phyloP scores from a whole-genome alignment of 2,797 vertebrate species.

The Clarias laeviceps region DNA sequence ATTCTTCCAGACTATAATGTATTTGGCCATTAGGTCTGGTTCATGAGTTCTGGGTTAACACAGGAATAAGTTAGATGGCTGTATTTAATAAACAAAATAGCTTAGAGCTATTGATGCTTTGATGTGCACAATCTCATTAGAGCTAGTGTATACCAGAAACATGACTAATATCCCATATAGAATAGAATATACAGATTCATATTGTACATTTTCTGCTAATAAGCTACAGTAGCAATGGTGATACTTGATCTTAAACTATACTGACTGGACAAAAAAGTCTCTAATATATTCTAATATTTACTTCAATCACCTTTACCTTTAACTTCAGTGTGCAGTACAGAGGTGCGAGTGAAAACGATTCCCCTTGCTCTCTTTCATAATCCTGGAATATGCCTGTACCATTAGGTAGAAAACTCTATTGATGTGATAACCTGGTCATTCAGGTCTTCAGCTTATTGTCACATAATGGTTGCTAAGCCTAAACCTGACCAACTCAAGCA shows the following conservation, averaged over 20 bases:
- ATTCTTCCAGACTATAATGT: not conserved
- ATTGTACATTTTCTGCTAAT: not conserved
- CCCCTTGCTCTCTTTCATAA: too few relatives aligned
- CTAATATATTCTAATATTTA: too few relatives aligned
- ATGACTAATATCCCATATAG: not conserved
- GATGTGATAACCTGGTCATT: too few relatives aligned
- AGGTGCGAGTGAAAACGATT: too few relatives aligned
- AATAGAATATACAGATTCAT: not conserved
- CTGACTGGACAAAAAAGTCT: too few relatives aligned
- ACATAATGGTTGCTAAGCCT: too few relatives aligned
- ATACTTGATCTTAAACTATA: not conserved
- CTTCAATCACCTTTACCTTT: too few relatives aligned
- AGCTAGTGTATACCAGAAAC: not conserved
- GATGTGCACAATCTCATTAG: not conserved
- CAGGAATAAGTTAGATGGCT: not conserved
- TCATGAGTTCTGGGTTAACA: not conserved
- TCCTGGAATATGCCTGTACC: too few relatives aligned
- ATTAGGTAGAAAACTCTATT: too few relatives aligned
- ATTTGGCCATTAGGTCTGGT: not conserved
- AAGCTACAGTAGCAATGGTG: not conserved
- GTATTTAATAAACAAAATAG: not conserved
- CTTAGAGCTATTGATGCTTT: not conserved
- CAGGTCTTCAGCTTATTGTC: too few relatives aligned
- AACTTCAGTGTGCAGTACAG: too few relatives aligned
- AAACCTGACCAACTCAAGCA: too few relatives aligned